Percentiles rank a stretch among this genome's conserved stretches.
phyloP scores from a whole-genome alignment of 2,888 invertebrate species.

The Eupsilia transversa region DNA sequence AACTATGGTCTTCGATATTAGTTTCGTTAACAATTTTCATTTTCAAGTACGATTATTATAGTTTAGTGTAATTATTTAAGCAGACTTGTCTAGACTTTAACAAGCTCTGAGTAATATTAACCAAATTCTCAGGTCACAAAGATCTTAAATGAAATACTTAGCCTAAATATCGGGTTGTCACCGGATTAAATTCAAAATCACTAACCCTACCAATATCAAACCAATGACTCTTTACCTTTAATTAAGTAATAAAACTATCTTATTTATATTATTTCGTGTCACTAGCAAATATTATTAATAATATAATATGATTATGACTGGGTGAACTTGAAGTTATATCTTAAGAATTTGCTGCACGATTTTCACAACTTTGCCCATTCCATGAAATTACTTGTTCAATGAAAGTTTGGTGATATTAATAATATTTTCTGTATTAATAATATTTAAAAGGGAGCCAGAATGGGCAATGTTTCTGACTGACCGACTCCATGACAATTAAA shows the following conservation, averaged over 20 bases:
- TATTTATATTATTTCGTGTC: conserved; percentile 24
- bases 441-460: too few species aligned
- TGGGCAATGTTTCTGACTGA: too few species aligned
- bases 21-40: neutral
- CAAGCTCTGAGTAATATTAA: neutral
- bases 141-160: neutral
- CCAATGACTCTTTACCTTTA: neutral
- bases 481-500: too few species aligned
- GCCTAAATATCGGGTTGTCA: neutral
- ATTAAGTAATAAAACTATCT: conserved; percentile 23
- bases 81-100: neutral
- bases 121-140: neutral
- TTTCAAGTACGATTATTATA: neutral
- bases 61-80: neutral
- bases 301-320: conserved; percentile 3
- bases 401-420: neutral
- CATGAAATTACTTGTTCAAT: conserved; percentile 7
- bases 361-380: conserved; percentile 25
- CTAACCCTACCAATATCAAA: conserved; percentile 2
- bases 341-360: conserved; percentile 21
- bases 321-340: conserved; percentile 23
- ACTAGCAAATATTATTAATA: conserved; percentile 18
- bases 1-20: neutral
- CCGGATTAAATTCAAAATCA: neutral
- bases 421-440: too few species aligned